Evolutionary conservation across 2,113 vertebrate species (phyloP), one percentile per base, ranked within the genome.

Genomic region (Dolichallabes microphthalmus): DNA sequence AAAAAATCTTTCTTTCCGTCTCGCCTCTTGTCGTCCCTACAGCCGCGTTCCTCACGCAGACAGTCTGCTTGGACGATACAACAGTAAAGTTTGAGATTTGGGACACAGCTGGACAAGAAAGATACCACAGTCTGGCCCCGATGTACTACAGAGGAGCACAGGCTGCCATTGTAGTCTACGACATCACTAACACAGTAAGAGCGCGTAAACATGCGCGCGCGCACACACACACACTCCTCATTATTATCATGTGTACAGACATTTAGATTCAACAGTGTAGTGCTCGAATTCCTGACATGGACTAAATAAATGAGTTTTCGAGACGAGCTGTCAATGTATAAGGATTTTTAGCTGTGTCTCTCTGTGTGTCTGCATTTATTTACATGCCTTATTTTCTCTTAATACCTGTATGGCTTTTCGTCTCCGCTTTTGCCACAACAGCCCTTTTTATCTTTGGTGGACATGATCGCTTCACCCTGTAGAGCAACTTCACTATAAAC

Each of bases 51-150:
- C 96, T 99, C 89, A 99, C 98, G 90, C 98, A 99, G 95, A 99
- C 98, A 0, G 96, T 99, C 92, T 99, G 98, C 91, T 93, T 99
- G 95, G 98, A 99, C 61, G 98, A 99, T 88, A 99, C 98, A 89
- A 99, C 98, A 2, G 98, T 99, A 89, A 99, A 99, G 94, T 99
- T 99, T 93, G 98, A 99, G 90, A 99, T 99, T 90, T 99, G 98
- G 98, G 98, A 99, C 92, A 99, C 98, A 0, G 98, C 98, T 0
- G 98, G 98, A 45, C 98, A 99, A 89, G 98, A 99, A 88, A 94
- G 98, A 53, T 99, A 99, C 92, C 98, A 99, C 95, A 99, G 98
- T 92, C 93, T 99, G 95, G 98, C 98, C 0, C 98, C 98, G 0
- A 99, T 99, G 98, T 99, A 99, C 90, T 99, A 99, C 91, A 95